Conservation (phyloP, 2,113 vertebrate genomes). For the Mixornis gularis region DNA sequence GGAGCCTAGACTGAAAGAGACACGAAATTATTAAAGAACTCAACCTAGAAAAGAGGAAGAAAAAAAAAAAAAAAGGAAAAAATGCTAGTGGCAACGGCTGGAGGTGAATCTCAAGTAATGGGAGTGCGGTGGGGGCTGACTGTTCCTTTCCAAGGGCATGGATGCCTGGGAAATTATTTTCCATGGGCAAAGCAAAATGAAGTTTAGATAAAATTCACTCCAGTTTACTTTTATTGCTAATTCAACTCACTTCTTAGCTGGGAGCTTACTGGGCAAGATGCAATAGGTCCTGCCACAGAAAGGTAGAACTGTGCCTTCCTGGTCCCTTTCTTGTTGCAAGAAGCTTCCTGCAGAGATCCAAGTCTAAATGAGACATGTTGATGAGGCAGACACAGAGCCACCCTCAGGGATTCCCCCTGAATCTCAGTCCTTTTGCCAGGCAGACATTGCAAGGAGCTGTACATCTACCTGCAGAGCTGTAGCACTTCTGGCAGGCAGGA, state of each 20-base stretch:
- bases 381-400: neutral
- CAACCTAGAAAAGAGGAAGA: neutral
- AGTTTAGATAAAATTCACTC: neutral
- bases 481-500: neutral
- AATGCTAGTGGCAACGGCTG: neutral
- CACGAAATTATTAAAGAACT: conserved; percentile 14
- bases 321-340: neutral
- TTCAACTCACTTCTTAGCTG: neutral
- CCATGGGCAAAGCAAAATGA: neutral
- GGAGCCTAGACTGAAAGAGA: conserved; percentile 51
- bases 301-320: neutral
- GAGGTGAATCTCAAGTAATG: conserved; percentile 25
- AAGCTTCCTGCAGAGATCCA: neutral
- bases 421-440: neutral
- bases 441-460: rapidly evolving
- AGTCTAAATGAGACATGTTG: neutral
- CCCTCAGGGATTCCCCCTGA: neutral
- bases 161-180: neutral
- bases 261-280: neutral
- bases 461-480: neutral
- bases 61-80: neutral
- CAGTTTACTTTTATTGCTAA: neutral
- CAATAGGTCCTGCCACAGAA: neutral
- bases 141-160: neutral
- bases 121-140: neutral